A percentile compares a stretch with the other conserved stretches of the same genome.
Conservation (phyloP, 2,797 vertebrate species). For the Cyprinodon diabolis region DNA sequence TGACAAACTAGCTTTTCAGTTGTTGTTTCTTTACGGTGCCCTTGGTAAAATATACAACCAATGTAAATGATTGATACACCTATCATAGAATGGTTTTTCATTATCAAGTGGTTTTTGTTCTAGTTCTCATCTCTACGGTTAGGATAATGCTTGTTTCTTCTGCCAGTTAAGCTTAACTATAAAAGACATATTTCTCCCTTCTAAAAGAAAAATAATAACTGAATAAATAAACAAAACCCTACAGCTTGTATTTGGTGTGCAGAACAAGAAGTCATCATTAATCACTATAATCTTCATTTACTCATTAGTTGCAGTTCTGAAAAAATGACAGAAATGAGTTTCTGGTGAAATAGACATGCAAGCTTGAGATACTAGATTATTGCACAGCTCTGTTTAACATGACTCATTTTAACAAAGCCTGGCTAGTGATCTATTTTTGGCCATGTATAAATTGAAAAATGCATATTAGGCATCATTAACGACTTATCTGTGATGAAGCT, state of each 20-base stretch:
- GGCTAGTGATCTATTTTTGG: constrained; percentile 64
- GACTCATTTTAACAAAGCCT: constrained; percentile 49
- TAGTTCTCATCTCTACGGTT: neutral
- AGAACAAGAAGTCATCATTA: constrained; percentile 29
- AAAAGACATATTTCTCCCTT: constrained; percentile 11
- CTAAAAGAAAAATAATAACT: constrained; percentile 1
- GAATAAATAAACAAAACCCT: constrained; percentile 11
- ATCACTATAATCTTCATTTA: constrained; percentile 19
- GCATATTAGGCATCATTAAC: constrained; percentile 75
- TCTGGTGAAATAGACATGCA: constrained; percentile 41
- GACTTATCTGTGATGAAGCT: constrained; percentile 58
- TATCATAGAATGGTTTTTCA: neutral
- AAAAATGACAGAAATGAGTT: constrained; percentile 18
- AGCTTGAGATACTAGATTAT: constrained; percentile 31
- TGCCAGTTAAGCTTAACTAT: constrained; percentile 1
- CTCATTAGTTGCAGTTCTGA: constrained; percentile 19
- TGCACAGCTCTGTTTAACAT: constrained; percentile 35
- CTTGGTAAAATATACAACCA: neutral
- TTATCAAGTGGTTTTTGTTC: neutral
- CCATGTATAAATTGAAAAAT: constrained; percentile 68
- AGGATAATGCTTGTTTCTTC: neutral
- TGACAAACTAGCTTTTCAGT: neutral
- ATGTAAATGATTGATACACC: neutral
- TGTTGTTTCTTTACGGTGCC: too few relatives aligned
- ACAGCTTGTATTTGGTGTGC: constrained; percentile 10